Evolutionary conservation across 2,888 invertebrate genomes (phyloP).

Genomic region (Mythimna lalbum): DNA sequence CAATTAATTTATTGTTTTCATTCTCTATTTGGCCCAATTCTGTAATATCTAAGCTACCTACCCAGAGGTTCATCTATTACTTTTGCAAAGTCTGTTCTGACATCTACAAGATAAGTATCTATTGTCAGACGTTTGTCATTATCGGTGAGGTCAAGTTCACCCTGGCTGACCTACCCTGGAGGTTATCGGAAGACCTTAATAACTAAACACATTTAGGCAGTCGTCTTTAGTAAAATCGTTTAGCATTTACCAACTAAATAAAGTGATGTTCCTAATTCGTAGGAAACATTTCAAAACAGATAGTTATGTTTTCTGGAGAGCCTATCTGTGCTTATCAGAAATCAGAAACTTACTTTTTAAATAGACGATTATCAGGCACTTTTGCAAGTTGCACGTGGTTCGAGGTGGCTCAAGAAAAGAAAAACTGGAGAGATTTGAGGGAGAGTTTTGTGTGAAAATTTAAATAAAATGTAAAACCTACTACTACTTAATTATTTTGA

Average conservation of each 20-base stretch:
- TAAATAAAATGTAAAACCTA: no score
- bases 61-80: not conserved
- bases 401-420: no score
- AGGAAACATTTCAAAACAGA: not conserved
- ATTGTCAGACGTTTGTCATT: not conserved
- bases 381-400: no score
- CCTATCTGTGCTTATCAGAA: no score
- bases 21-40: not conserved
- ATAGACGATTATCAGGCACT: no score
- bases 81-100: not conserved
- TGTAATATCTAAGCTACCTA: not conserved
- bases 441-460: no score
- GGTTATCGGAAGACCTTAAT: conserved; percentile 3
- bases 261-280: not conserved
- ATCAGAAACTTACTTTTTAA: no score
- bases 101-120: conserved; percentile 11
- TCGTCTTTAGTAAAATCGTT: not conserved
- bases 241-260: not conserved
- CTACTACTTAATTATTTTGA: not conserved
- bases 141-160: conserved; percentile 17
- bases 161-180: not conserved
- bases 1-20: no score
- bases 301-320: no score
- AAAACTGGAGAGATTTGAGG: no score
- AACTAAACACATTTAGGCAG: conserved; percentile 3